phyloP scores from a whole-genome alignment of 2,797 vertebrate genomes.

The Gymnoscopelus microlampas region DNA sequence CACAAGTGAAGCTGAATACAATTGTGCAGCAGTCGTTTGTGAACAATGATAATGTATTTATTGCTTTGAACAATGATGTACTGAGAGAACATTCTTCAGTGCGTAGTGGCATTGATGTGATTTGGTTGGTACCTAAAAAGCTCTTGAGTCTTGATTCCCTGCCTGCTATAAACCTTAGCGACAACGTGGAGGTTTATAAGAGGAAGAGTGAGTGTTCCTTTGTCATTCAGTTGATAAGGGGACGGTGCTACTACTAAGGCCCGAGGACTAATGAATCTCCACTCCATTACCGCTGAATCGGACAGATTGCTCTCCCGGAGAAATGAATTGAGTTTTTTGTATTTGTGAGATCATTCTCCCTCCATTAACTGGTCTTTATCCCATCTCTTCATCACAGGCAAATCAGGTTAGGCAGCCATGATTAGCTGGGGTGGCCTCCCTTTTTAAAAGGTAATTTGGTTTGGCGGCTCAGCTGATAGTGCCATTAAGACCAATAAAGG shows the following conservation, averaged over 20 bases:
- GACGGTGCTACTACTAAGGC: slow-evolving; percentile 74
- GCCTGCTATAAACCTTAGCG: slow-evolving; percentile 3
- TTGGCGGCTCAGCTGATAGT: slow-evolving; percentile 89
- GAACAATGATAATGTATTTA: background rate
- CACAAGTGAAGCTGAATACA: no score
- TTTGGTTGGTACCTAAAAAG: slow-evolving; percentile 9
- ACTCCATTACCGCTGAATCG: slow-evolving; percentile 89
- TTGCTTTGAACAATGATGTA: slow-evolving; percentile 1
- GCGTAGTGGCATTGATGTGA: slow-evolving; percentile 2
- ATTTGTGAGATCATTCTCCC: slow-evolving; percentile 91
- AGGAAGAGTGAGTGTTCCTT: slow-evolving; percentile 65
- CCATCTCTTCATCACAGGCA: slow-evolving; percentile 89
- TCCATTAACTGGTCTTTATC: slow-evolving; percentile 92
- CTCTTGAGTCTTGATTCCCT: slow-evolving; percentile 2
- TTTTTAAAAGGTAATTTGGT: slow-evolving; percentile 90
- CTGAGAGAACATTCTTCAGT: background rate
- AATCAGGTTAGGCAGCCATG: slow-evolving; percentile 89
- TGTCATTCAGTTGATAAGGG: slow-evolving; percentile 84
- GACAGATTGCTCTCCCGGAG: slow-evolving; percentile 89
- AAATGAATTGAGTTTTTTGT: slow-evolving; percentile 93
- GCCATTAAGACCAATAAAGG: slow-evolving; percentile 89
- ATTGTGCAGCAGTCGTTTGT: no score
- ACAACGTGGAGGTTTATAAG: slow-evolving; percentile 46
- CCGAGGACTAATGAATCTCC: slow-evolving; percentile 89
- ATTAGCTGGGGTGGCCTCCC: slow-evolving; percentile 88